Evolutionary conservation across 2,113 vertebrate species (phyloP).

Genomic region (Seriola rivoliana): DNA sequence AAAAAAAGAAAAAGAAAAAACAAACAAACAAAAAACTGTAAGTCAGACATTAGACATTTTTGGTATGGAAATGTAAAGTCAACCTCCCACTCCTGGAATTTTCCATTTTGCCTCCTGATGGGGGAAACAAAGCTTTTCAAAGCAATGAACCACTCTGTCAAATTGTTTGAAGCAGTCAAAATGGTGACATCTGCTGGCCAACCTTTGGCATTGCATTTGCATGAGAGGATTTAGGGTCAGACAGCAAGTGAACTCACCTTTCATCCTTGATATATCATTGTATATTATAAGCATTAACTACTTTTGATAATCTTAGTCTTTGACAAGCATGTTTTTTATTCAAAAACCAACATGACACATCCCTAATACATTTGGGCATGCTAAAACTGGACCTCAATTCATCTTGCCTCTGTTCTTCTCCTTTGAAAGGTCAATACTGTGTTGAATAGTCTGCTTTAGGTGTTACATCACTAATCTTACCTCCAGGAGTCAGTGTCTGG

Average conservation of each 20-base stretch:
- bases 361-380: background rate
- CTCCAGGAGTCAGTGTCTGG: constrained; percentile 80
- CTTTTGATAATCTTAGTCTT: background rate
- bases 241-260: background rate
- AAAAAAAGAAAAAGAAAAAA: too few relatives aligned
- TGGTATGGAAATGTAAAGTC: too few relatives aligned
- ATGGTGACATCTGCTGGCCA: constrained; percentile 23
- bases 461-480: constrained; percentile 54
- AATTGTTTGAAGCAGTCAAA: background rate
- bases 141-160: background rate
- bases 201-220: background rate
- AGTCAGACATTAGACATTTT: too few relatives aligned
- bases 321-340: background rate
- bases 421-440: background rate
- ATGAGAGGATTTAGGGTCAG: background rate
- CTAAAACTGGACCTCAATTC: background rate
- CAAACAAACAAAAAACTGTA: too few relatives aligned
- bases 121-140: background rate
- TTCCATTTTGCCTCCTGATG: too few relatives aligned
- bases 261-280: background rate
- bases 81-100: too few relatives aligned
- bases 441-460: background rate
- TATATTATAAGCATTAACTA: background rate
- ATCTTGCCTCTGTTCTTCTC: background rate
- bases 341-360: too few relatives aligned